phyloP scores from a whole-genome alignment of 1,140 invertebrate genomes.

The Brachionus paranguensis region DNA sequence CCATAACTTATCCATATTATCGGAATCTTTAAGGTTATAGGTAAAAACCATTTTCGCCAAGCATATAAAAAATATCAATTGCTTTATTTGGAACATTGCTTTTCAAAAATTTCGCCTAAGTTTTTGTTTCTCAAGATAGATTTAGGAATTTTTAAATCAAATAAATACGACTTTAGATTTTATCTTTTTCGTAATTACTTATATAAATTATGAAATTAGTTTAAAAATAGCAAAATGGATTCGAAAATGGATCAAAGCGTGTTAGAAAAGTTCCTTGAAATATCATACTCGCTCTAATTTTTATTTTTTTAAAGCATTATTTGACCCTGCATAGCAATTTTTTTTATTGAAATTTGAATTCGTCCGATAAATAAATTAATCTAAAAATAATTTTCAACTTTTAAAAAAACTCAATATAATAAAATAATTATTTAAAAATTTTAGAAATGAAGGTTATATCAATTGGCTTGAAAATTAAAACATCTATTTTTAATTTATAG shows the following conservation, averaged over 20 bases:
- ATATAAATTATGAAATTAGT: not conserved
- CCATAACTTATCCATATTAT: conserved; percentile 19
- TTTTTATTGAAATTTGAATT: not conserved
- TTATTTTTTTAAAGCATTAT: not conserved
- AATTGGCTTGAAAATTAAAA: too few relatives aligned
- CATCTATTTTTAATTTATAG: too few relatives aligned
- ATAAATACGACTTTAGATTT: not conserved
- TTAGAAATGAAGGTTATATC: too few relatives aligned
- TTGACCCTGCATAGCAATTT: not conserved
- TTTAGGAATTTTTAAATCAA: not conserved
- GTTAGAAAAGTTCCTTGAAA: not conserved
- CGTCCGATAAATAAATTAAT: too few relatives aligned
- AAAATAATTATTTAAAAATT: too few relatives aligned
- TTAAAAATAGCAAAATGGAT: not conserved
- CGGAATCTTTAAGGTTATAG: not conserved
- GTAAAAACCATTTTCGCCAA: not conserved
- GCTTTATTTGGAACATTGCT: not conserved
- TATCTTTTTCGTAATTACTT: not conserved
- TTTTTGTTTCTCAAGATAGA: not conserved
- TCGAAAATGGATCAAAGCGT: not conserved
- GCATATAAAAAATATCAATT: not conserved
- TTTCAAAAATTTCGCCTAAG: not conserved
- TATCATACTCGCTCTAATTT: not conserved
- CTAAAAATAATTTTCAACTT: too few relatives aligned
- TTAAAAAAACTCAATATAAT: too few relatives aligned